Base-by-base conservation (phyloP, 53 echinoderm and acorn worm species). In the Actinopyga echinites region DNA sequence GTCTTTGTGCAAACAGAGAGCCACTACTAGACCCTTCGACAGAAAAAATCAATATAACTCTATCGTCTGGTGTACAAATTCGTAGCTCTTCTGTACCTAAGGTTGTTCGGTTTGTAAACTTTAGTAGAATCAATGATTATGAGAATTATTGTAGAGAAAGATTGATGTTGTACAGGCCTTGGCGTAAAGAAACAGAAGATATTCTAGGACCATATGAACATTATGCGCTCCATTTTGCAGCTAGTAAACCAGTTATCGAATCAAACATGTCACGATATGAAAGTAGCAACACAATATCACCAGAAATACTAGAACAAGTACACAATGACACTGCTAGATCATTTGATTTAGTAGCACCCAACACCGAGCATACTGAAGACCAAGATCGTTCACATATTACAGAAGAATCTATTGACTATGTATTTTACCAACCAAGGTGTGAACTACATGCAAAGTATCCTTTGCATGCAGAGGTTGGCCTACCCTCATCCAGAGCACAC, bases 61-160 rank as follows among this genome's bases (percentile, higher is more conserved):
- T 83, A 8, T 11, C 28, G 19, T 73, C 83, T 34, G 80, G 82
- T 6, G 30, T 82, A 6, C 24, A 0, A 10, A 83, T 82, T 10
- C 19, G 44, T 13, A 30, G 53, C 2, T 86, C 80, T 28, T 58
- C 42, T 37, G 59, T 20, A 5, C 64, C 22, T 2, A 86, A 86
- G 55, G 57, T 87, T 2, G 71, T 87, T 55, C 15, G 87, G 21
- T 87, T 57, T 83, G 87, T 86, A 17, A 86, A 81, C 28, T 86
- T 65, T 61, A 65, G 66, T 55, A 8, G 11, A 28, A 31, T 19
- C n/a, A 61, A 30, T 33, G 82, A 81, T 22, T 21, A 24, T 19
- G 82, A 81, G 38, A 81, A 81, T 26, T 81, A 61, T 24, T 45
- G 0, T 40, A 81, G 82, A 81, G 82, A 81, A 37, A 59, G 60